Evolutionary conservation across 2,113 vertebrate species (phyloP).

Genomic region (Chitala chitala): DNA sequence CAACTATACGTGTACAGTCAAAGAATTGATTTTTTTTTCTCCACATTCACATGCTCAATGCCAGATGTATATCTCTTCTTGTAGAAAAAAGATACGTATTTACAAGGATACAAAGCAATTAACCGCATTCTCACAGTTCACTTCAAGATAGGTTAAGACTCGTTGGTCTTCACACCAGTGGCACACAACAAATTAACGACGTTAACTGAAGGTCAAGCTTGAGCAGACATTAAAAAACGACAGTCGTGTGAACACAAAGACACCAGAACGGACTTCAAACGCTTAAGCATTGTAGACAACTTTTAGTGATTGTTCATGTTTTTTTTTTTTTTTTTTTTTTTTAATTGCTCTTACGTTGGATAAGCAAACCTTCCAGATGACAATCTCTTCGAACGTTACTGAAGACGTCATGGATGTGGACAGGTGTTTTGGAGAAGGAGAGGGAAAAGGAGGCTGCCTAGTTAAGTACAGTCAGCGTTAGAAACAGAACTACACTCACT

Average conservation of each 20-base stretch:
- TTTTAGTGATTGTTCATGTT: background rate
- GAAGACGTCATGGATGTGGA: too few species aligned
- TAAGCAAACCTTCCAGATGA: conserved; percentile 4
- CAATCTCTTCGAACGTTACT: background rate
- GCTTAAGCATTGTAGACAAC: background rate
- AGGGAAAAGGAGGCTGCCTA: conserved; percentile 1
- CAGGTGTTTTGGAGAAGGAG: background rate
- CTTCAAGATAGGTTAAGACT: conserved; percentile 58
- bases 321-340: too few species aligned
- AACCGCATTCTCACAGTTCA: conserved; percentile 68
- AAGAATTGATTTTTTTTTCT: conserved; percentile 48
- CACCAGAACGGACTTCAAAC: background rate
- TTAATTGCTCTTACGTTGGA: background rate
- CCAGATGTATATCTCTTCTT: conserved; percentile 66
- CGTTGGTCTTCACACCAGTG: conserved; percentile 55
- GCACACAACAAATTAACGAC: conserved; percentile 50
- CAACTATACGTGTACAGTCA: conserved; percentile 74
- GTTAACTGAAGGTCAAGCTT: conserved; percentile 41
- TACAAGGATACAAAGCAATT: conserved; percentile 81
- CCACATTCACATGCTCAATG: conserved; percentile 86
- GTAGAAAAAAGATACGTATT: conserved; percentile 84
- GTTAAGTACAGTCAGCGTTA: background rate
- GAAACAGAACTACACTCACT: conserved; percentile 12
- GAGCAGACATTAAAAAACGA: conserved; percentile 53
- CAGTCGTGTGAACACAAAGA: background rate